Evolutionary conservation across 1,140 invertebrate genomes (phyloP), one percentile per base, ranked within the genome.

Genomic region (Drosophila kepulauana): DNA sequence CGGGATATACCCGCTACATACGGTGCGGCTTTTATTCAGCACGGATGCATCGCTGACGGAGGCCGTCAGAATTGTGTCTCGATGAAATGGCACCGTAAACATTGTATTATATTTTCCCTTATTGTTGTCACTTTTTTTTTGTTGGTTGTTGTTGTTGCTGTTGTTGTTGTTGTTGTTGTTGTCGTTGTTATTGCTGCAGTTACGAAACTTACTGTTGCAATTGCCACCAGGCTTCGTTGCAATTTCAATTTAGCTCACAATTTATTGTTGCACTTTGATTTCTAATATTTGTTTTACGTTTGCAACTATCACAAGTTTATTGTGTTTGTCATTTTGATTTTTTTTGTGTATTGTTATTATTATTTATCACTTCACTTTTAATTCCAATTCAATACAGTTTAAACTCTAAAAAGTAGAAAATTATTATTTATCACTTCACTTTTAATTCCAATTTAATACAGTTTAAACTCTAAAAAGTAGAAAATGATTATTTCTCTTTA

Each of bases 41-140:
- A 85, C 82, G 30, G 92, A 92, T 41, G 92, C 92, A 91, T 92
- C 92, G 67, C 92, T 92, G 64, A 92, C 75, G 65, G 92, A 92
- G 66, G 88, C 79, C 33, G 89, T 91, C 70, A 92, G 65, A 57
- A 92, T 89, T 43, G 87, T 92, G 71, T 92, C 91, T 62, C 92
- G 91, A 81, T 92, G 81, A 69, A 91, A 92, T 58, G 92, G 92
- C 67, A 92, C 78, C 35, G 91, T 92, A 63, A 92, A 92, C 92
- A 92, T 92, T 28, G 77, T 68, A 8, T 67, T 52, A 43, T 20
- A 48, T 33, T 58, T 30, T 38, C 46, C 20, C 52, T 28, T 51
- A 15, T 28, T 43, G 35, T 46, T 69, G 16, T 59, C 38, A 38
- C 35, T 63, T 15, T 10, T 15, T 10, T 57, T 41, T 57, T 69